Conservation (phyloP, 1,140 invertebrate species). For the Hypsibius dujardini region DNA sequence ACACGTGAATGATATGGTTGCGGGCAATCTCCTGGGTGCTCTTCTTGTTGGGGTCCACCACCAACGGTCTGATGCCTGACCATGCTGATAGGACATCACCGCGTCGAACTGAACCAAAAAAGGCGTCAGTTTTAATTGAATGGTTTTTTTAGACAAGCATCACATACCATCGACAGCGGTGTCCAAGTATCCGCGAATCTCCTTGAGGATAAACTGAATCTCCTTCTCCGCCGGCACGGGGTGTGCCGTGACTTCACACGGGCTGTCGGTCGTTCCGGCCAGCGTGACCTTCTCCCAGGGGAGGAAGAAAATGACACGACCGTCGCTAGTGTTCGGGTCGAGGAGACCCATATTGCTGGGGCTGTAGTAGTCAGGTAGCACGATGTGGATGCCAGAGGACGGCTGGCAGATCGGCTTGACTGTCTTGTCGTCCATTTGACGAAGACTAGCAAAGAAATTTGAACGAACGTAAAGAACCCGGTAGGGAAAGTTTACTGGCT, state of each 20-base stretch:
- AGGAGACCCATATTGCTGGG: conserved; percentile 92
- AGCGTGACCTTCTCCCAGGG: conserved; percentile 85
- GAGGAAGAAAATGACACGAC: conserved; percentile 93
- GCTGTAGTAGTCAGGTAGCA: conserved; percentile 89
- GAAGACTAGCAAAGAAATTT: conserved; percentile 39
- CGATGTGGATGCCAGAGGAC: conserved; percentile 89
- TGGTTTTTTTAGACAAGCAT: neutral
- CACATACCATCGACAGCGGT: conserved; percentile 6
- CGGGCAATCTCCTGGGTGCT: conserved; percentile 92
- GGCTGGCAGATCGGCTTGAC: conserved; percentile 75
- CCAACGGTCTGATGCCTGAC: conserved; percentile 90
- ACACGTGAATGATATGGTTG: conserved; percentile 95
- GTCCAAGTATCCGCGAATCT: conserved; percentile 90
- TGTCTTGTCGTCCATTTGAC: conserved; percentile 76
- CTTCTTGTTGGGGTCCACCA: conserved; percentile 70
- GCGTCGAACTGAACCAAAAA: conserved; percentile 50
- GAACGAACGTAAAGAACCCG: too few relatives aligned
- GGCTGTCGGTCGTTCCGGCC: conserved; percentile 85
- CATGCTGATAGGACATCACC: conserved; percentile 95
- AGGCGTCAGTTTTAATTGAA: conserved; percentile 3
- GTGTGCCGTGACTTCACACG: conserved; percentile 75
- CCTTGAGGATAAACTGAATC: conserved; percentile 90
- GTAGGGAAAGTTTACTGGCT: too few relatives aligned
- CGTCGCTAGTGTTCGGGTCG: conserved; percentile 91
- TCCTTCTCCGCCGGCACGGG: conserved; percentile 89